Evolutionary conservation across 2,113 vertebrate species (phyloP).

Genomic region (Mormyrus iriodes): DNA sequence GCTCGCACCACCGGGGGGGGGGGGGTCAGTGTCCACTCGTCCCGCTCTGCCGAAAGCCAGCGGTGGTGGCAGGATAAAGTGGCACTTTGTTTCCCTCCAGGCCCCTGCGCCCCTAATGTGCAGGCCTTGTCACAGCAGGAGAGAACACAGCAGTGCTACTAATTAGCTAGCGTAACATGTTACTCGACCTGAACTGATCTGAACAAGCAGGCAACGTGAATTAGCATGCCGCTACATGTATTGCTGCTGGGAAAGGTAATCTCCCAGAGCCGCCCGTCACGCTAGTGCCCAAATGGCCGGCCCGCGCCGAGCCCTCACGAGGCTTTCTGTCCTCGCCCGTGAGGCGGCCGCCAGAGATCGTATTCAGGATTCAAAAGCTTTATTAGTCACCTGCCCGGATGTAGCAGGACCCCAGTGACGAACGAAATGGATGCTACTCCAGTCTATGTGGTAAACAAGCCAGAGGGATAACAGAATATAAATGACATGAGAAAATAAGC

Average conservation of each 20-base stretch:
- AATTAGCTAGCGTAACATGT: not conserved
- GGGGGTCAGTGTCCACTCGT: not conserved
- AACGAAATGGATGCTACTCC: not conserved
- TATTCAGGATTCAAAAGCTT: not conserved
- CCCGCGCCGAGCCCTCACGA: too few species aligned
- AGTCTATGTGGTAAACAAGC: not conserved
- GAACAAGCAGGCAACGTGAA: not conserved
- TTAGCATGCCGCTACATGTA: not conserved
- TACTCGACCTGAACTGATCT: not conserved
- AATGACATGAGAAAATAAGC: not conserved
- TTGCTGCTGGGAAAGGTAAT: not conserved
- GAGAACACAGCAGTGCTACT: not conserved
- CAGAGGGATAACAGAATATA: not conserved
- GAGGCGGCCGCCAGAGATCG: not conserved
- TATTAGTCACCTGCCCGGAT: not conserved
- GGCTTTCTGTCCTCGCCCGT: not conserved
- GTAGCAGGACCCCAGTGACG: not conserved
- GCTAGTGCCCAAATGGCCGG: not conserved
- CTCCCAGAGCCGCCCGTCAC: not conserved
- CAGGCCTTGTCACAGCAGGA: not conserved
- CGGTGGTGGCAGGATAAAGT: too few species aligned
- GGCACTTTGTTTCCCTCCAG: not conserved
- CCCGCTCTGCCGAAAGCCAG: too few species aligned
- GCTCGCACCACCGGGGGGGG: not conserved
- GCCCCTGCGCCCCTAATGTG: not conserved